Conservation (phyloP, 2,113 vertebrate genomes). For the Oryzias melastigma region DNA sequence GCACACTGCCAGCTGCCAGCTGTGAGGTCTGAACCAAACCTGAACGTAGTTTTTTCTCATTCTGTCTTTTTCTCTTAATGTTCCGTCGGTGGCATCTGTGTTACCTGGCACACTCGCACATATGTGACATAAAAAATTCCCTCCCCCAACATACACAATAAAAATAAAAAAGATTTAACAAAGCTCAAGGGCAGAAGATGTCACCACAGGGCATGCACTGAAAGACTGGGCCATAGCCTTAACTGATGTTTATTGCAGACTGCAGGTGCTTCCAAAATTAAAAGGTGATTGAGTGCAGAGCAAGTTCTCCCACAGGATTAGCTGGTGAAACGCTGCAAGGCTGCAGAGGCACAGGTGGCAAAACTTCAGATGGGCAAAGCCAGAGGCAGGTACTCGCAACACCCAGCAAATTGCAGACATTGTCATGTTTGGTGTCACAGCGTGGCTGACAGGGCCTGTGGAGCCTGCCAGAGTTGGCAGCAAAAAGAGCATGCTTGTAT, state of each 20-base stretch:
- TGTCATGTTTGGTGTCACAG: conserved; percentile 68
- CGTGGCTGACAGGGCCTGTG: conserved; percentile 66
- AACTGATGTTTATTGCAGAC: conserved; percentile 65
- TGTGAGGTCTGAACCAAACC: conserved; percentile 63
- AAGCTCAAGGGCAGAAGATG: conserved; percentile 60
- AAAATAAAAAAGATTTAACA: conserved; percentile 44
- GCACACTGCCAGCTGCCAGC: conserved; percentile 59
- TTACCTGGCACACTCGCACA: conserved; percentile 47
- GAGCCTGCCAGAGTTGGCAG: conserved; percentile 51
- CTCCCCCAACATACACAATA: conserved; percentile 55
- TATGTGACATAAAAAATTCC: conserved; percentile 57
- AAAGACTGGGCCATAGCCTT: conserved; percentile 59
- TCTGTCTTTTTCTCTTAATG: conserved; percentile 57
- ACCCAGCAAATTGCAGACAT: conserved; percentile 69
- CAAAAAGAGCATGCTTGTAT: conserved; percentile 50
- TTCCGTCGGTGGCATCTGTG: conserved; percentile 63
- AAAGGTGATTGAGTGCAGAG: conserved; percentile 56
- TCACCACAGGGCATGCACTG: conserved; percentile 48
- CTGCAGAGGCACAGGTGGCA: conserved; percentile 65
- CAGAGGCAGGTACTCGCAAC: conserved; percentile 58
- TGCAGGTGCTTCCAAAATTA: conserved; percentile 60
- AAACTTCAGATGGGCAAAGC: conserved; percentile 66
- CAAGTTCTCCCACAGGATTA: conserved; percentile 46
- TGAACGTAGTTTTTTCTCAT: conserved; percentile 61
- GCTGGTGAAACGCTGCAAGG: conserved; percentile 50